Percentiles rank a stretch among this genome's conserved stretches.
Evolutionary conservation across 2,113 vertebrate species (phyloP).

Genomic region (Periophthalmodon schlosseri): DNA sequence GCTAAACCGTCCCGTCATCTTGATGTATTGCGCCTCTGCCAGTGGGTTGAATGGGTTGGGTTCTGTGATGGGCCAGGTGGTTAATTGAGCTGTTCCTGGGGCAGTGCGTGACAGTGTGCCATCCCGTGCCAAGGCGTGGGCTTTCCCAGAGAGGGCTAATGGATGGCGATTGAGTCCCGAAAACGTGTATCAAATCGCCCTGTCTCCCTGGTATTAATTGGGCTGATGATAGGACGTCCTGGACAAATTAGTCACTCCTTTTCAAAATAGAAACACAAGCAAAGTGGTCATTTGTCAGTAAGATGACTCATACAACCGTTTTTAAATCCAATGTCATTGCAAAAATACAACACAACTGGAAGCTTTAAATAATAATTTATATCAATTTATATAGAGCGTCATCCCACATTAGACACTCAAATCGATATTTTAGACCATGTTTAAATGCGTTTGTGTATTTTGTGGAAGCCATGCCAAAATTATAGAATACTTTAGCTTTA

Average conservation of each 20-base stretch:
- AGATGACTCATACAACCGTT: background rate
- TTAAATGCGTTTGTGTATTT: too few relatives aligned
- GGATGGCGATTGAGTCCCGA: conserved; percentile 48
- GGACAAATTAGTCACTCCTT: conserved; percentile 32
- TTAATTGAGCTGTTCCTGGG: conserved; percentile 70
- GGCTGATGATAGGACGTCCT: conserved; percentile 26
- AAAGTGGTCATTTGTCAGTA: conserved; percentile 6
- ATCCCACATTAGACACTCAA: too few relatives aligned
- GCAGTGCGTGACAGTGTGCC: conserved; percentile 62
- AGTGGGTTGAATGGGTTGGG: conserved; percentile 28
- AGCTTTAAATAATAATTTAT: background rate
- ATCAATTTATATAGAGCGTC: too few relatives aligned
- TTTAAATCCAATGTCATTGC: background rate
- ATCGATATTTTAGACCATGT: too few relatives aligned
- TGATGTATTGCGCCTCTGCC: conserved; percentile 32
- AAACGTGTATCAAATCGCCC: conserved; percentile 57
- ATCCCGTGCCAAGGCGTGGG: conserved; percentile 62
- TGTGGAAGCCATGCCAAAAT: background rate
- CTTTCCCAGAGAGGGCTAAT: conserved; percentile 66
- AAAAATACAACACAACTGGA: background rate
- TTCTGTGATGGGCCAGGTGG: conserved; percentile 61
- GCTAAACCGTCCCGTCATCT: conserved; percentile 35
- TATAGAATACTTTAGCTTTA: background rate
- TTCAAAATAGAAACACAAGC: conserved; percentile 22
- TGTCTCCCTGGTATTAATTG: conserved; percentile 40